These are phyloP conservation scores for Magallana nippona DNA, from an alignment of 2,888 invertebrate species.

Conservation along the genomic window DNA sequence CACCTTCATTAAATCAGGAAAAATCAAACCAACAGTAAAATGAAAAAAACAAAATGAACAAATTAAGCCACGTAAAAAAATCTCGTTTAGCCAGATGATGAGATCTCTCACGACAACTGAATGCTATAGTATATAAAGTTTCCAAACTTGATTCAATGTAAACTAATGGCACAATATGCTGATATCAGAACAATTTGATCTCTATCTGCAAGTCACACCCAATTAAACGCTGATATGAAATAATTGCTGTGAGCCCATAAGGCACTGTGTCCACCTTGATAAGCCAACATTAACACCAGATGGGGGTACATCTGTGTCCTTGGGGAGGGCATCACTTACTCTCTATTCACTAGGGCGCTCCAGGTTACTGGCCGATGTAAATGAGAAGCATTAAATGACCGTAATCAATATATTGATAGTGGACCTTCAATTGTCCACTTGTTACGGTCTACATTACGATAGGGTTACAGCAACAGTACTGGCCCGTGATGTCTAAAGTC, in stretches of 20 bases:
- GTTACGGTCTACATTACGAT: background rate
- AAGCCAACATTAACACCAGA: background rate
- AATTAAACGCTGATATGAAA: background rate
- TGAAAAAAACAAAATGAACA: too few relatives aligned
- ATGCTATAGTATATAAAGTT: too few relatives aligned
- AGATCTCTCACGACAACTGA: too few relatives aligned
- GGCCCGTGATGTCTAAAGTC: background rate
- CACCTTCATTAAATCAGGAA: too few relatives aligned
- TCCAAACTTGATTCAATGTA: too few relatives aligned
- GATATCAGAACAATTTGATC: background rate
- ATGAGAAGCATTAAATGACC: background rate
- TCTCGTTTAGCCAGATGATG: too few relatives aligned
- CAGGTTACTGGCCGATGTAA: background rate
- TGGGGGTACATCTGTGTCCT: slow-evolving; percentile 9
- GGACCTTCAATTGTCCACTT: background rate
- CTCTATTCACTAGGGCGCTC: background rate
- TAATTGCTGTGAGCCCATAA: slow-evolving; percentile 6
- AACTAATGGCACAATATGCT: too few relatives aligned
- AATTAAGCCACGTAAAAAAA: too few relatives aligned
- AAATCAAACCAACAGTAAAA: too few relatives aligned
- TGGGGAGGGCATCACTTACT: background rate
- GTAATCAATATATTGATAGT: background rate
- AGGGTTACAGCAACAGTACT: background rate
- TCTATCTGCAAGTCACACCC: background rate
- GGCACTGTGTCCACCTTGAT: background rate